Evolutionary conservation across 2,888 invertebrate species (phyloP), one percentile per base, ranked within the genome.

Genomic region (Cabera pusaria): DNA sequence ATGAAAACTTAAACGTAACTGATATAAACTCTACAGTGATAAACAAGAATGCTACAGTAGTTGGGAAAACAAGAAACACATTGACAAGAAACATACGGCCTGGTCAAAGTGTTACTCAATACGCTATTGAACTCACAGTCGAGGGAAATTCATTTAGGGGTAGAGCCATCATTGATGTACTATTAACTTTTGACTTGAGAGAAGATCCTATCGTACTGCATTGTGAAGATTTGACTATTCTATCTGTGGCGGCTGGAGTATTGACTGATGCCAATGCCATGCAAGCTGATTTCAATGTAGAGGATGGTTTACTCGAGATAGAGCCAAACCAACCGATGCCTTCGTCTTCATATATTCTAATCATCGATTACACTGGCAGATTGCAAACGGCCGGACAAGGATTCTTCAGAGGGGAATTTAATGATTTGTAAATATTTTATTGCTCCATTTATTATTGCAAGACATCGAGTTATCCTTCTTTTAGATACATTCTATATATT

Each of bases 361-460:
- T 75, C 4, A 63, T 85, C 9, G 66, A 73, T 31, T 84, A 79
- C 40, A 58, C 59, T 7, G 74, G 69, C 25, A 27, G 28, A 4
- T 23, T 82, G 2, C 23, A 52, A 0, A 44, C 23, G 6, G 35
- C 27, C 39, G 73, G 73, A 9, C 22, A 5, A 9, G 85, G 81
- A 8, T 44, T 81, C 0, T 72, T 64, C 35, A 31, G 44, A 41
- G 72, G 71, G 49, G 28, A 28, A 10, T 67, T 25, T 24, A 28
- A 40, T 27, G 23, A 34, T 6, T 16, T 50, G 45, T 49, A 52
- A 40, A 14, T 33, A 33, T 34, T 18, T 9, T 14, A n/a, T n/a
- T n/a, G n/a, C n/a, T n/a, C n/a, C n/a, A n/a, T n/a, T n/a, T n/a
- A n/a, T n/a, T n/a, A n/a, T n/a, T n/a, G n/a, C n/a, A n/a, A n/a